These are phyloP conservation scores for Aspidoscelis tigris DNA, from an alignment of 2,113 vertebrate species.

Conservation along the genomic window DNA sequence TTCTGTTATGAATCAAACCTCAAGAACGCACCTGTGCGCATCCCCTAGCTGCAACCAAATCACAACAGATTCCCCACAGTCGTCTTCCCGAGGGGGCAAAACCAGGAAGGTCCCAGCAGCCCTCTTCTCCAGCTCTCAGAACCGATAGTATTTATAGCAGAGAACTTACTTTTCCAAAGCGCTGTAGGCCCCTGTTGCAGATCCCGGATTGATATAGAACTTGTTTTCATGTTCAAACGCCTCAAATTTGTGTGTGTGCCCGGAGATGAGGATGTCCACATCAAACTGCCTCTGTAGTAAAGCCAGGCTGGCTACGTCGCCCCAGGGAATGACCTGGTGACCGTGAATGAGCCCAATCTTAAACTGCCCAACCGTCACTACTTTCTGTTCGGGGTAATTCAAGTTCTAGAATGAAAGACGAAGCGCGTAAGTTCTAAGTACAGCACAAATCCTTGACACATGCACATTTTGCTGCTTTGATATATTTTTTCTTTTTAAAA, in stretches of 20 bases:
- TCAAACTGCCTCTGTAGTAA: slow-evolving; percentile 96
- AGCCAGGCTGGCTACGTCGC: slow-evolving; percentile 95
- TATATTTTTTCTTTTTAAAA: not conserved
- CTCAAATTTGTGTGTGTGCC: slow-evolving; percentile 99
- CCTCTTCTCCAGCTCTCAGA: not conserved
- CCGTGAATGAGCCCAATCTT: slow-evolving; percentile 98
- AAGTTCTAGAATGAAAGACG: slow-evolving; percentile 83
- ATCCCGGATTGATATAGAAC: slow-evolving; percentile 99
- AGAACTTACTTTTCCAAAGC: slow-evolving; percentile 92
- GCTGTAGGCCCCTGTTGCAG: slow-evolving; percentile 97
- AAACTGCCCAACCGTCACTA: slow-evolving; percentile 98
- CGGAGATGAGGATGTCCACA: slow-evolving; percentile 98
- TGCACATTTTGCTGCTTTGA: not conserved
- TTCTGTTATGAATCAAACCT: too few relatives aligned
- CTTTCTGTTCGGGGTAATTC: slow-evolving; percentile 98
- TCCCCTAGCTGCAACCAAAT: too few relatives aligned
- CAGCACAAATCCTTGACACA: not conserved
- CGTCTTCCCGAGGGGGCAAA: too few relatives aligned
- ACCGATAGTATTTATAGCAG: not conserved
- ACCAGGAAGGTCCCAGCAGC: not conserved
- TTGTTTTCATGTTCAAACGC: slow-evolving; percentile 99
- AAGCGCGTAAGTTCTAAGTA: slow-evolving; percentile 22
- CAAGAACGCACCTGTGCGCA: too few relatives aligned
- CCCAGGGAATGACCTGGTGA: slow-evolving; percentile 98
- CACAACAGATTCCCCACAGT: too few relatives aligned